Evolutionary conservation across 1,140 invertebrate genomes (phyloP), one percentile per base, ranked within the genome.

Genomic region (Cataglyphis hispanica): DNA sequence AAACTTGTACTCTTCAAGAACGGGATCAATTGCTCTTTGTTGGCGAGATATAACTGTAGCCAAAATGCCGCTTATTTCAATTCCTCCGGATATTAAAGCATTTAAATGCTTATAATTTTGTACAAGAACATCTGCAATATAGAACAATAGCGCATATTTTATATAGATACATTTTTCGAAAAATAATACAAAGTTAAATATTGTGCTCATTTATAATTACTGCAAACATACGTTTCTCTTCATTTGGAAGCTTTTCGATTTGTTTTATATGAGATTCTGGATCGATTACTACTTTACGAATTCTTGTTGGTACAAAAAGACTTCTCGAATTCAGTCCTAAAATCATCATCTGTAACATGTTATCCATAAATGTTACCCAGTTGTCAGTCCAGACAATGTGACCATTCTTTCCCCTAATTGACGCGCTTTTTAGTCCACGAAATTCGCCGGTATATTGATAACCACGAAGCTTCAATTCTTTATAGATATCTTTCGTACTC

Each of bases 241-340:
- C 91, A 25, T 91, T 88, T 27, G 34, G 0, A 13, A 95, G 93
- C 37, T 91, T 89, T 2, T 46, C 11, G 10, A 95, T 88, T 0
- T 91, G 86, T 63, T 95, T 92, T 7, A 96, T 95, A 91, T 98
- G 97, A 91, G 95, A 96, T 13, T 95, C 95, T 0, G 97, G 97
- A 92, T 99, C 97, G 64, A 99, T 98, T 19, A 96, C 95, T 1
- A 99, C 91, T 84, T 97, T 97, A 74, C 97, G 96, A 31, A 99
- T 98, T 87, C 97, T 96, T 1, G 98, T 99, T 3, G 98, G 98
- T 2, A 99, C 96, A 90, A 97, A 97, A 0, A 99, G 96, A 16
- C 96, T 96, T 77, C 97, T 94, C 0, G 97, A 97, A 87, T 98
- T 97, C 37, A 96, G 95, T 31, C 96, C 96, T 1, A 99, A 92